Conservation (phyloP, 1,140 invertebrate species). For the Drosophila ananassae region DNA sequence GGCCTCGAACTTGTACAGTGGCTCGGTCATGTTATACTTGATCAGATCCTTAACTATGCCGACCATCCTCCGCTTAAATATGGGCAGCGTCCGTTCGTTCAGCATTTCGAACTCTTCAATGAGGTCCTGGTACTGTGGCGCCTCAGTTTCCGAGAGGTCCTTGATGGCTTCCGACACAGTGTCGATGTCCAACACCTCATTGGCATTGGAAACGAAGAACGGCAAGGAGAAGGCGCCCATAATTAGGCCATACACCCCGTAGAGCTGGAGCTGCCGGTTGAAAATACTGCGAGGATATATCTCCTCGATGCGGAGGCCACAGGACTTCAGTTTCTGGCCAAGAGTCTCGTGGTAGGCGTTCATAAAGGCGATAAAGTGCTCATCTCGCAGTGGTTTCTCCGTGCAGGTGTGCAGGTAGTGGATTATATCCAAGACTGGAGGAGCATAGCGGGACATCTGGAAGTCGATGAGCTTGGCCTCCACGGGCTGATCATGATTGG, state of each 20-base stretch:
- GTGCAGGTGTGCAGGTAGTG: slow-evolving; percentile 85
- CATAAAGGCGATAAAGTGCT: slow-evolving; percentile 83
- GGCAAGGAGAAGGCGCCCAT: slow-evolving; percentile 64
- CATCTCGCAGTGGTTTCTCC: slow-evolving; percentile 80
- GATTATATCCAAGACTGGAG: slow-evolving; percentile 84
- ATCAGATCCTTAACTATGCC: slow-evolving; percentile 53
- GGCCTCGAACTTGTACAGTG: slow-evolving; percentile 18
- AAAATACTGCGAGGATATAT: slow-evolving; percentile 81
- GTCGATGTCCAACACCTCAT: slow-evolving; percentile 63
- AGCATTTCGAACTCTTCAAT: slow-evolving; percentile 59
- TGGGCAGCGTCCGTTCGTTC: slow-evolving; percentile 59
- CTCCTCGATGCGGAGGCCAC: slow-evolving; percentile 82
- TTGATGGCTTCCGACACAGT: slow-evolving; percentile 57
- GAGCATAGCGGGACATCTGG: slow-evolving; percentile 84
- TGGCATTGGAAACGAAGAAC: slow-evolving; percentile 60
- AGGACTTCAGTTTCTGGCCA: slow-evolving; percentile 59
- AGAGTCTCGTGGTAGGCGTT: slow-evolving; percentile 84
- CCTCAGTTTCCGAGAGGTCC: slow-evolving; percentile 44
- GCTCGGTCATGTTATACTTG: slow-evolving; percentile 50
- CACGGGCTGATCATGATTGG: slow-evolving; percentile 12
- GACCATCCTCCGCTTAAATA: slow-evolving; percentile 59
- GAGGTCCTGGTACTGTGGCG: slow-evolving; percentile 43
- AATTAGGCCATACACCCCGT: slow-evolving; percentile 51
- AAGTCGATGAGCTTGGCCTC: slow-evolving; percentile 85
- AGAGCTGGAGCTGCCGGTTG: slow-evolving; percentile 46